A percentile compares a stretch with the other conserved stretches of the same genome.
Evolutionary conservation across 2,888 invertebrate genomes (phyloP).

Genomic region (Protophormia terraenovae): DNA sequence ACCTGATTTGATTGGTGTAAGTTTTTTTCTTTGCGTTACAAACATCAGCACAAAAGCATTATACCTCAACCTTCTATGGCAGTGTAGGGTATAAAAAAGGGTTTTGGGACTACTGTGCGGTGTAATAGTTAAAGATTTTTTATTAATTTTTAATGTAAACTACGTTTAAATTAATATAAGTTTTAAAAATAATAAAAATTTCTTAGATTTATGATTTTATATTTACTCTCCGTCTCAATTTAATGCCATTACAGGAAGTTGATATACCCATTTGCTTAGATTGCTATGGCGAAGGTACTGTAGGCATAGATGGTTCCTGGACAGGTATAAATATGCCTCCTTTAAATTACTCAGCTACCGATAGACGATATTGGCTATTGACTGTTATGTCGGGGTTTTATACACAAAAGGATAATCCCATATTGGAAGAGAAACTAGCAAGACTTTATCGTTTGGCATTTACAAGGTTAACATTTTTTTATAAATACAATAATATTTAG

Average conservation of each 20-base stretch:
- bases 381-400: constrained; percentile 86
- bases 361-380: constrained; percentile 90
- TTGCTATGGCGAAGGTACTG: constrained; percentile 74
- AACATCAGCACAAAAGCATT: too few species aligned
- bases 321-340: constrained; percentile 75
- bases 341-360: constrained; percentile 82
- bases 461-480: constrained; percentile 83
- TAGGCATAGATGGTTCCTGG: constrained; percentile 77
- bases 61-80: too few species aligned
- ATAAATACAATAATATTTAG: background rate
- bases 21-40: too few species aligned
- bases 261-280: constrained; percentile 80
- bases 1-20: too few species aligned
- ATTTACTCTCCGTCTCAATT: too few species aligned
- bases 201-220: too few species aligned
- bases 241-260: constrained; percentile 77
- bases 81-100: too few species aligned
- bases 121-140: too few species aligned
- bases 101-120: too few species aligned
- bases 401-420: constrained; percentile 83
- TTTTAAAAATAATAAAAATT: too few species aligned
- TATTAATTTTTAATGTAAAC: too few species aligned
- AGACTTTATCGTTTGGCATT: constrained; percentile 91
- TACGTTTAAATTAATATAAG: too few species aligned
- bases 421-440: constrained; percentile 88